These are phyloP conservation scores for Vollenhovia emeryi DNA, from an alignment of 1,140 invertebrate species.

Conservation along the genomic window DNA sequence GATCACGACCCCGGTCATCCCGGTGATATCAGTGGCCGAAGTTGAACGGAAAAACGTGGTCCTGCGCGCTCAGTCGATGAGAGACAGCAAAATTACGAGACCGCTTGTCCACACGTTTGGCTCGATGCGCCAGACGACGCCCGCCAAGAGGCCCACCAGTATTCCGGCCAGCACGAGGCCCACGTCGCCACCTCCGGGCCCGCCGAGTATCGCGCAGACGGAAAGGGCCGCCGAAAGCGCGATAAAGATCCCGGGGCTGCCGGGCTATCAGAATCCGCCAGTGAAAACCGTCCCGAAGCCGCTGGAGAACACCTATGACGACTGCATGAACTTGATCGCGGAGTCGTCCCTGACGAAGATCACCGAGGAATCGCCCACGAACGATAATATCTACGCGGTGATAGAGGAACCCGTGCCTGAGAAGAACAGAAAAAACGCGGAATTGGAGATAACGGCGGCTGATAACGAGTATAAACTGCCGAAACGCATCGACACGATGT, in stretches of 20 bases:
- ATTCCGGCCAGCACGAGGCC: slow-evolving; percentile 87
- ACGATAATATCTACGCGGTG: slow-evolving; percentile 94
- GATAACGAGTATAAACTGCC: slow-evolving; percentile 86
- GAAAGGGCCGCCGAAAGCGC: slow-evolving; percentile 76
- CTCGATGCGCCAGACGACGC: slow-evolving; percentile 89
- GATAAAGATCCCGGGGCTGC: slow-evolving; percentile 82
- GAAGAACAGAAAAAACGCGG: slow-evolving; percentile 70
- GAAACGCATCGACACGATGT: slow-evolving; percentile 81
- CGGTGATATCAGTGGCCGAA: slow-evolving; percentile 84
- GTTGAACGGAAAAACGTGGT: slow-evolving; percentile 86
- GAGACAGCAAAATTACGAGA: slow-evolving; percentile 86
- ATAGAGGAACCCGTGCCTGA: slow-evolving; percentile 89
- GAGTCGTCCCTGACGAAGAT: slow-evolving; percentile 87
- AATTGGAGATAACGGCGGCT: neutral
- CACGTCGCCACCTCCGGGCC: slow-evolving; percentile 89
- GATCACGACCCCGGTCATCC: slow-evolving; percentile 86
- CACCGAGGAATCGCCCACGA: slow-evolving; percentile 87
- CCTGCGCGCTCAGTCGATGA: slow-evolving; percentile 92
- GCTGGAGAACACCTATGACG: slow-evolving; percentile 88
- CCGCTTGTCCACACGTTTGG: slow-evolving; percentile 91
- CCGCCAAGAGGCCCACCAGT: slow-evolving; percentile 89
- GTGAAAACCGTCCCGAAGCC: slow-evolving; percentile 63
- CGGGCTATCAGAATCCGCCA: slow-evolving; percentile 85
- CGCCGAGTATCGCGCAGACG: slow-evolving; percentile 80
- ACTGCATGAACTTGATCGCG: slow-evolving; percentile 89